Evolutionary conservation across 2,113 vertebrate species (phyloP).

Genomic region (Nothocercus julius): DNA sequence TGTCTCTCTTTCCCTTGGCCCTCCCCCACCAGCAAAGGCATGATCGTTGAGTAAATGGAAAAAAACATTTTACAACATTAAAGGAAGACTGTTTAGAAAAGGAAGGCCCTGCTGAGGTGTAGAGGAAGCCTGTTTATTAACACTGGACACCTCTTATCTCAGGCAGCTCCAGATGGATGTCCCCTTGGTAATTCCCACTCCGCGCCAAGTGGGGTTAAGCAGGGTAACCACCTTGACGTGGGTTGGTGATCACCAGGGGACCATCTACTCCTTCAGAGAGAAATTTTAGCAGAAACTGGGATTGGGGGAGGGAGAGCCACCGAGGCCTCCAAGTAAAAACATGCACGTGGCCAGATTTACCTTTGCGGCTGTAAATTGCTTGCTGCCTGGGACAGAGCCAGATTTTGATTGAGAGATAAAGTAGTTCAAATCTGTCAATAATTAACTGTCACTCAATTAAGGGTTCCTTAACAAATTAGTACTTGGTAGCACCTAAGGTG

Average conservation of each 20-base stretch:
- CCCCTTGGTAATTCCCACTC: conserved; percentile 78
- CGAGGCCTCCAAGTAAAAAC: conserved; percentile 29
- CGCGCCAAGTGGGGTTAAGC: conserved; percentile 79
- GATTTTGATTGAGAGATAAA: conserved; percentile 76
- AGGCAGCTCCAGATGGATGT: conserved; percentile 86
- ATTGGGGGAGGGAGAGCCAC: conserved; percentile 26
- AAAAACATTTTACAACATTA: conserved; percentile 91
- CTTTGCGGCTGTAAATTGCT: conserved; percentile 64
- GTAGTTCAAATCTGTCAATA: conserved; percentile 75
- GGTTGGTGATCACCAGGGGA: conserved; percentile 64
- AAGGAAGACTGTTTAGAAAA: conserved; percentile 93
- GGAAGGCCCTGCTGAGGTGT: conserved; percentile 92
- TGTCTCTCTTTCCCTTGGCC: neutral
- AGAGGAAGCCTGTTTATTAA: conserved; percentile 94
- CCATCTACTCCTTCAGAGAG: conserved; percentile 57
- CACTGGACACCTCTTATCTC: conserved; percentile 94
- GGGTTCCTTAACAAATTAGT: conserved; percentile 70
- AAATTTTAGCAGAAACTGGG: conserved; percentile 28
- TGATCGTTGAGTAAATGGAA: conserved; percentile 90
- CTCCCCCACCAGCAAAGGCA: conserved; percentile 79
- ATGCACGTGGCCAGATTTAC: conserved; percentile 60
- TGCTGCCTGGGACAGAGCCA: conserved; percentile 65
- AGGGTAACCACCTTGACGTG: conserved; percentile 79
- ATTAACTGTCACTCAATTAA: conserved; percentile 75
- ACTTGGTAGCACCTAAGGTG: conserved; percentile 67